phyloP scores from a whole-genome alignment of 2,797 vertebrate species.

The Merluccius polli region DNA sequence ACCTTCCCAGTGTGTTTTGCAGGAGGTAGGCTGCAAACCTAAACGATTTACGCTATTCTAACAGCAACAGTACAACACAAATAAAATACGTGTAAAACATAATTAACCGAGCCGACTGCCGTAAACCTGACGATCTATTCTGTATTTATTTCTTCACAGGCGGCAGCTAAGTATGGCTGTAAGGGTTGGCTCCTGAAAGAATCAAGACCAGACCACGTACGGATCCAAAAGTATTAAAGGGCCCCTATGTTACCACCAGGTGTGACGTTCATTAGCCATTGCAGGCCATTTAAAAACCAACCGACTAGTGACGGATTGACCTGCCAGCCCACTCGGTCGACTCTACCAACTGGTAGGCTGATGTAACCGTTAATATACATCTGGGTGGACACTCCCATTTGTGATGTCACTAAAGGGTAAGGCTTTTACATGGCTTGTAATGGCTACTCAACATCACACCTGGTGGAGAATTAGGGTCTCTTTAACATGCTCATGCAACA shows the following conservation, averaged over 20 bases:
- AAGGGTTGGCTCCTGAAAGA: background rate
- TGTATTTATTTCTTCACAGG: background rate
- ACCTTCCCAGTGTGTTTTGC: background rate
- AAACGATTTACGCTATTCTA: background rate
- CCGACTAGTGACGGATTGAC: background rate
- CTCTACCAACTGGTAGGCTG: background rate
- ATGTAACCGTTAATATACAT: background rate
- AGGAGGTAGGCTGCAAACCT: background rate
- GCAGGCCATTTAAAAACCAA: background rate
- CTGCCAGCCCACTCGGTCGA: background rate
- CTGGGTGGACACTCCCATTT: background rate
- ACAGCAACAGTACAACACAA: background rate
- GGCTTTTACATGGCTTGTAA: background rate
- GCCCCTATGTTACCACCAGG: background rate
- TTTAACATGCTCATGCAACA: background rate
- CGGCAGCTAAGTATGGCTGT: background rate
- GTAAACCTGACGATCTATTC: background rate
- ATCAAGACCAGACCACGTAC: background rate
- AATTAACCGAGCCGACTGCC: background rate
- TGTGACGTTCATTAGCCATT: background rate
- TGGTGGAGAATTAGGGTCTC: background rate
- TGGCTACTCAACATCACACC: background rate
- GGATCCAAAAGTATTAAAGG: background rate
- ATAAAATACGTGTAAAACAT: background rate
- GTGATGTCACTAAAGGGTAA: background rate